phyloP scores from a whole-genome alignment of 1,140 invertebrate species.

The Leptinotarsa texana region DNA sequence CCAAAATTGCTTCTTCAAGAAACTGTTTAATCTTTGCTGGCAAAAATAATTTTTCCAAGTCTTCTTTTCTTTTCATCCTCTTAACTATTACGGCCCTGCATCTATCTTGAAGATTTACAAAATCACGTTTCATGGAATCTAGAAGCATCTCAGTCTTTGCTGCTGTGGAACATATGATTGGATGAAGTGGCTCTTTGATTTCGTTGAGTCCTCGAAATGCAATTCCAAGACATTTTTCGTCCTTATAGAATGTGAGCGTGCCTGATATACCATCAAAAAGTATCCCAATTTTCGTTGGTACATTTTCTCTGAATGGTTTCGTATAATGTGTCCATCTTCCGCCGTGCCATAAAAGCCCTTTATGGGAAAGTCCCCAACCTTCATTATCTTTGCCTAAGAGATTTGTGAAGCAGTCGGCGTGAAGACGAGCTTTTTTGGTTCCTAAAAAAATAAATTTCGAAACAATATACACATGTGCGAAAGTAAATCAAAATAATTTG shows the following conservation, averaged over 20 bases:
- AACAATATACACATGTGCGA: background rate
- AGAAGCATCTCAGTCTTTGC: slow-evolving; percentile 74
- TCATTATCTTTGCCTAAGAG: slow-evolving; percentile 72
- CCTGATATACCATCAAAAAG: slow-evolving; percentile 71
- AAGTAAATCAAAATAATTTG: background rate
- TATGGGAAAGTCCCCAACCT: slow-evolving; percentile 76
- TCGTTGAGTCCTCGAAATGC: slow-evolving; percentile 62
- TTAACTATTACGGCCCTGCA: slow-evolving; percentile 63
- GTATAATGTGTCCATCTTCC: slow-evolving; percentile 66
- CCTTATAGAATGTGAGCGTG: slow-evolving; percentile 75
- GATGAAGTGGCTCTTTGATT: slow-evolving; percentile 68
- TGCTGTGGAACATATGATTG: slow-evolving; percentile 73
- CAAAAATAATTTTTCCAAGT: slow-evolving; percentile 58
- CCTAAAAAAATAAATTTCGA: slow-evolving; percentile 57
- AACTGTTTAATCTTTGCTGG: slow-evolving; percentile 58
- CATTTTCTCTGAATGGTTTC: slow-evolving; percentile 71
- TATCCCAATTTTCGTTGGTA: slow-evolving; percentile 67
- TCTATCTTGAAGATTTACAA: slow-evolving; percentile 69
- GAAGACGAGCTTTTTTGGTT: slow-evolving; percentile 65
- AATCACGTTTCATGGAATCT: slow-evolving; percentile 62
- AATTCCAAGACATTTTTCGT: slow-evolving; percentile 66
- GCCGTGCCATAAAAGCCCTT: slow-evolving; percentile 72
- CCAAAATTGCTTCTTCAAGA: slow-evolving; percentile 56
- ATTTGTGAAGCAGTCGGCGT: slow-evolving; percentile 70
- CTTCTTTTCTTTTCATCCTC: slow-evolving; percentile 51